phyloP scores from a whole-genome alignment of 2,888 invertebrate genomes.

The Coecobrya sp. region DNA sequence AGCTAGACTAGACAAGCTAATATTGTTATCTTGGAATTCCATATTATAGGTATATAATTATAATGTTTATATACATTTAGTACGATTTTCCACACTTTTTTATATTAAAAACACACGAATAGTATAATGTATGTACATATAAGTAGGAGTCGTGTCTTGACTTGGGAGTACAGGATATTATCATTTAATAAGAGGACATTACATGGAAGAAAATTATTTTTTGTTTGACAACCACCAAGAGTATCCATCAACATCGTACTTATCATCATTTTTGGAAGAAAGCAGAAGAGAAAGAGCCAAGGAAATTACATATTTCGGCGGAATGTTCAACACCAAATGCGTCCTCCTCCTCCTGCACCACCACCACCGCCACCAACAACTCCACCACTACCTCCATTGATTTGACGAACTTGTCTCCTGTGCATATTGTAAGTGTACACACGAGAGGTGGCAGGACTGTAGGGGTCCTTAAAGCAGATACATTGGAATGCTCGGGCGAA shows the following conservation, averaged over 20 bases:
- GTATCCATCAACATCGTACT: not conserved
- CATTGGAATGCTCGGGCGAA: constrained; percentile 91
- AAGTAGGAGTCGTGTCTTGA: too few species aligned
- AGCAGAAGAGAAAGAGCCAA: not conserved
- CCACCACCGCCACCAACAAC: constrained; percentile 2
- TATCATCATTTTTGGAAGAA: not conserved
- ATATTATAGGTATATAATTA: too few species aligned
- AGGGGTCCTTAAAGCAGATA: constrained; percentile 84
- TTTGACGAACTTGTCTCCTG: constrained; percentile 72
- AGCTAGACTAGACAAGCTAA: not conserved
- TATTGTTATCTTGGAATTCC: not conserved
- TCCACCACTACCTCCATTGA: constrained; percentile 1
- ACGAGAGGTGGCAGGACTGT: constrained; percentile 85
- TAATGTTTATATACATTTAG: not conserved
- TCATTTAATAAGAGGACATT: not conserved
- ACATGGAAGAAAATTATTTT: not conserved
- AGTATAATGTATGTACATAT: too few species aligned
- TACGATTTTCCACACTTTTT: too few species aligned
- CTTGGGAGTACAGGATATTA: too few species aligned
- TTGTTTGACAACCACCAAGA: not conserved
- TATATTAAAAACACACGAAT: too few species aligned
- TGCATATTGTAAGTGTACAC: constrained; percentile 84
- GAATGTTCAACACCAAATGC: constrained; percentile 36
- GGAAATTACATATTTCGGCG: not conserved
- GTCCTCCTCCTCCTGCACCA: not conserved